Evolutionary conservation across 2,113 vertebrate species (phyloP).

Genomic region (Talpa occidentalis): DNA sequence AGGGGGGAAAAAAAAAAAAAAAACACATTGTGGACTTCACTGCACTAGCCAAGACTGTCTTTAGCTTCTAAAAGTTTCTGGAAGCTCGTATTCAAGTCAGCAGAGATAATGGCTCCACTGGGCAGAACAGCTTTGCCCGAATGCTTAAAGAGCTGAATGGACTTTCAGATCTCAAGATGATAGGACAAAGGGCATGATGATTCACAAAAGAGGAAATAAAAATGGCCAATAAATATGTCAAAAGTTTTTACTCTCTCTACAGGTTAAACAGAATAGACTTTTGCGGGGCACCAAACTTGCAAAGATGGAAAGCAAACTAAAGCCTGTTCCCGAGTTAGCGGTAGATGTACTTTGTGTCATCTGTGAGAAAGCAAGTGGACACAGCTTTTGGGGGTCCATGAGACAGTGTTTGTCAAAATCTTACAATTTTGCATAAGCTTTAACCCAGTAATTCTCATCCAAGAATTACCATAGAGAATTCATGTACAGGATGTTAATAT

Average conservation of each 20-base stretch:
- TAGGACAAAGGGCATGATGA: not conserved
- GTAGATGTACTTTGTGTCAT: not conserved
- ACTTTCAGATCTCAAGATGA: slow-evolving; percentile 4
- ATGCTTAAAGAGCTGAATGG: slow-evolving; percentile 10
- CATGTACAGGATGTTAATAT: not conserved
- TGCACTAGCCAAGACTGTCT: not conserved
- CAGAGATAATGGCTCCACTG: not conserved
- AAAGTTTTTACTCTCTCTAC: not conserved
- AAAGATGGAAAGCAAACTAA: not conserved
- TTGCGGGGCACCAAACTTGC: not conserved
- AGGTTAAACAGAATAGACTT: not conserved
- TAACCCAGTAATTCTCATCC: not conserved
- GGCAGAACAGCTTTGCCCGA: not conserved
- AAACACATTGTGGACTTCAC: not conserved
- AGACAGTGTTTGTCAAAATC: not conserved
- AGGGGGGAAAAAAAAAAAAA: not conserved
- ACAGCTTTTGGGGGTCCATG: not conserved
- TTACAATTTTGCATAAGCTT: not conserved
- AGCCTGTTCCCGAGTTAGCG: not conserved
- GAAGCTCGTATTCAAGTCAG: not conserved
- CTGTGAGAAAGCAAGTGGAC: not conserved
- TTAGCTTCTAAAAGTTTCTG: not conserved
- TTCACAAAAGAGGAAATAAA: slow-evolving; percentile 48
- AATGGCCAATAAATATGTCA: not conserved
- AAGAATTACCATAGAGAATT: not conserved